These are phyloP conservation scores for Nemurella pictetii DNA, from an alignment of 2,888 invertebrate species.

Conservation along the genomic window DNA sequence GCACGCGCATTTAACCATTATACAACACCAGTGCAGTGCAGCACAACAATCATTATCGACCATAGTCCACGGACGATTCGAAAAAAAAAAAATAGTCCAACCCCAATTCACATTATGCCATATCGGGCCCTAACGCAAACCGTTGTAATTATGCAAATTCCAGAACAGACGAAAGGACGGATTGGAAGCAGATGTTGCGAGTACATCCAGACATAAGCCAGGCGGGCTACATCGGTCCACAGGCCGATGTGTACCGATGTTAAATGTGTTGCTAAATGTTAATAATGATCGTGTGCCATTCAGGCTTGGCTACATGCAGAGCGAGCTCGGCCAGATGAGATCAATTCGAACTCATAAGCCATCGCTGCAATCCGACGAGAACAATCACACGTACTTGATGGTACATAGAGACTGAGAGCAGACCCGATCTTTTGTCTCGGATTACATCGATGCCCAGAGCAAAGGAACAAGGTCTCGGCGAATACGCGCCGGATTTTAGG, in stretches of 20 bases:
- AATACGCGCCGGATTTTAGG: background rate
- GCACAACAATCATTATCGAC: background rate
- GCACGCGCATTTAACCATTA: too few relatives aligned
- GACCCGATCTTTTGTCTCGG: background rate
- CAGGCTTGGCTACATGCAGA: background rate
- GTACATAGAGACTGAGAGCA: background rate
- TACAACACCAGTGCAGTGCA: background rate
- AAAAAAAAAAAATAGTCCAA: background rate
- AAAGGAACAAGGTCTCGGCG: background rate
- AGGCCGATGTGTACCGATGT: background rate
- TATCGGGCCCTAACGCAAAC: background rate
- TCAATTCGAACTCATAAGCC: background rate
- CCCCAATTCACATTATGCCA: background rate
- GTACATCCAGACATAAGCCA: too few relatives aligned
- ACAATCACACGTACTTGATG: background rate
- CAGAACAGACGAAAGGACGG: background rate
- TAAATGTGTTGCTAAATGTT: background rate
- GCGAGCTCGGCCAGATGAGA: background rate
- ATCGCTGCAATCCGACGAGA: background rate
- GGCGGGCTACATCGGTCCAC: too few relatives aligned
- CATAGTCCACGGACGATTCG: background rate
- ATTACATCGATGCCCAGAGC: background rate
- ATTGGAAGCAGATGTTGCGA: background rate
- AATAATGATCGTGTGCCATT: background rate
- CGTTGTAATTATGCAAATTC: background rate